Evolutionary conservation across 2,888 invertebrate genomes (phyloP), one percentile per base, ranked within the genome.

Genomic region (Microctonus brassicae): DNA sequence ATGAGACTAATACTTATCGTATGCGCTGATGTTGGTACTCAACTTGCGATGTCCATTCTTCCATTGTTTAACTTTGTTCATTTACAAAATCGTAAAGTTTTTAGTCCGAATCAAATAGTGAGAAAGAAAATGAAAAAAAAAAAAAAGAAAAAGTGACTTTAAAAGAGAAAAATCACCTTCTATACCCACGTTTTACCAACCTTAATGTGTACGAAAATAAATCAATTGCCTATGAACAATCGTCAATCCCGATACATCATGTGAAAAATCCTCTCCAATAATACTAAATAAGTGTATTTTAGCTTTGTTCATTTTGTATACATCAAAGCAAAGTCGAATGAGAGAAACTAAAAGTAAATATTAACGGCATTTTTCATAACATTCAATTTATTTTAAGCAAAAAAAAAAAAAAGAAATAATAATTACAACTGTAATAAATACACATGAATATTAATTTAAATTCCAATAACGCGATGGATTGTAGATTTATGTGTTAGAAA

Each of bases 1-100:
- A 93, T 77, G 96, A 96, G 90, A 92, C 92, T 78, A 97, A 96
- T 85, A 92, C 93, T 83, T 97, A 97, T 86, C 91, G 96, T 81
- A 97, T 97, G 97, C 96, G 97, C 88, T 97, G 92, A 92, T 83
- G 74, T 58, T 11, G 1, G 20, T 39, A 29, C 1, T 17, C 24
- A 36, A 26, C 20, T 34, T 34, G n/a, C 11, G 20, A 34, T 33
- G 24, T 65, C 55, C 22, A 17, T 29, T 39, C 29, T 55, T 34
- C 34, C 65, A 53, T 34, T 53, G 33, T 65, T 20, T 9, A 36
- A 52, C 55, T 55, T 52, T 65, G 29, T 22, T 26, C 20, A 52
- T 29, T 29, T 26, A 7, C 24, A 57, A 58, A 65, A 11, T 36
- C 65, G 47, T n/a, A 55, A 20, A 24, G 33, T 20, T 53, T 58